Conservation (phyloP, 2,888 invertebrate genomes). For the Ectobius pallidus region DNA sequence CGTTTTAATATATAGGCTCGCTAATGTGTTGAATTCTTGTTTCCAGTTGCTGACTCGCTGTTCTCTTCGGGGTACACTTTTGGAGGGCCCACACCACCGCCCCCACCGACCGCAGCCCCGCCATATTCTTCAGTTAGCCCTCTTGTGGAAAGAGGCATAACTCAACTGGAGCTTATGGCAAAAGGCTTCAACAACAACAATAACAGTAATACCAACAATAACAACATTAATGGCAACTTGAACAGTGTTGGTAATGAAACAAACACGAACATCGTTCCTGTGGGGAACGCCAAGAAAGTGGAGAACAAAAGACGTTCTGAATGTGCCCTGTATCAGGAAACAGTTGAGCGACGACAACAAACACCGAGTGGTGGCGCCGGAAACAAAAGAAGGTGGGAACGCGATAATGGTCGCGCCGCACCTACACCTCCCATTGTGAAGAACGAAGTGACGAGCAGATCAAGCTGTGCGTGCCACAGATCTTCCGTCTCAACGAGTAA, state of each 20-base stretch:
- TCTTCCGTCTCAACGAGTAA: constrained; percentile 50
- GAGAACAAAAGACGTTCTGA: constrained; percentile 37
- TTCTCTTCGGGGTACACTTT: constrained; percentile 67
- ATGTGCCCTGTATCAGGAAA: constrained; percentile 27
- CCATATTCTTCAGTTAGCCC: constrained; percentile 69
- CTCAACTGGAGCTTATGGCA: constrained; percentile 68
- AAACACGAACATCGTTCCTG: background rate
- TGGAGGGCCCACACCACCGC: constrained; percentile 71
- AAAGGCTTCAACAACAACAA: constrained; percentile 53
- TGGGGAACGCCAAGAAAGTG: constrained; percentile 30
- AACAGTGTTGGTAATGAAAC: constrained; percentile 25
- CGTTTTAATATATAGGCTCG: no score
- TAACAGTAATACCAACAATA: constrained; percentile 47
- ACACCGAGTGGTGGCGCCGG: background rate
- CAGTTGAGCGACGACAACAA: constrained; percentile 5
- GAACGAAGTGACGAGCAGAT: constrained; percentile 33
- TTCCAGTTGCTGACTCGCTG: constrained; percentile 62
- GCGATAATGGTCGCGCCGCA: constrained; percentile 2
- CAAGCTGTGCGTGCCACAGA: constrained; percentile 41
- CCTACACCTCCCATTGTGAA: constrained; percentile 35
- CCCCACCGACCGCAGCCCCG: constrained; percentile 66
- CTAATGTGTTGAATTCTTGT: background rate
- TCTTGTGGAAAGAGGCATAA: constrained; percentile 52
- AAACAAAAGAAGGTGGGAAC: constrained; percentile 37
- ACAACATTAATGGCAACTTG: constrained; percentile 28